Conservation (phyloP, 1,140 invertebrate species). For the Pectinophora gossypiella region DNA sequence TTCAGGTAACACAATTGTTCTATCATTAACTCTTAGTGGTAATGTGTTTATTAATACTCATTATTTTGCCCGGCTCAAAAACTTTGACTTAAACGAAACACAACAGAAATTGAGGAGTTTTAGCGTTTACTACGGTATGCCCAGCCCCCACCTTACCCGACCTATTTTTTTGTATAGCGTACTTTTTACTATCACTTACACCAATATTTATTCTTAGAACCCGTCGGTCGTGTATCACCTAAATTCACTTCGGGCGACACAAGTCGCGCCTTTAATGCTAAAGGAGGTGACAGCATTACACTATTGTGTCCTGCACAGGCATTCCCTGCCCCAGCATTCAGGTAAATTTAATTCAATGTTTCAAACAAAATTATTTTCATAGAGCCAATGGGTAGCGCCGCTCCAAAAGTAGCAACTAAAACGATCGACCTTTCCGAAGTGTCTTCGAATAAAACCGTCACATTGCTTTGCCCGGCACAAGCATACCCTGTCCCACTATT, state of each 20-base stretch:
- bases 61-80: too few relatives aligned
- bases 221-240: constrained; percentile 84
- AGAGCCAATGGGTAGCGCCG: constrained; percentile 84
- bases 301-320: constrained; percentile 83
- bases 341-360: constrained; percentile 65
- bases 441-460: constrained; percentile 56
- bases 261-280: constrained; percentile 77
- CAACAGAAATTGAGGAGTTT: too few relatives aligned
- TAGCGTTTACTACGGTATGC: too few relatives aligned
- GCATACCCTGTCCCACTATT: constrained; percentile 82
- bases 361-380: constrained; percentile 34
- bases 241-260: constrained; percentile 84
- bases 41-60: too few relatives aligned
- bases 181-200: too few relatives aligned
- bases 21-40: too few relatives aligned
- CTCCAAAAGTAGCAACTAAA: constrained; percentile 79
- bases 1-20: constrained; percentile 76
- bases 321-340: constrained; percentile 82
- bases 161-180: too few relatives aligned
- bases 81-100: too few relatives aligned
- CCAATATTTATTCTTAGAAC: constrained; percentile 77
- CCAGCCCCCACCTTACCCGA: too few relatives aligned
- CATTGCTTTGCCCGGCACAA: constrained; percentile 84
- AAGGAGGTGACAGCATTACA: constrained; percentile 74
- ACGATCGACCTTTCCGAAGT: constrained; percentile 61